Conservation (phyloP, 2,113 vertebrate genomes). For the Oxyruncus cristatus region DNA sequence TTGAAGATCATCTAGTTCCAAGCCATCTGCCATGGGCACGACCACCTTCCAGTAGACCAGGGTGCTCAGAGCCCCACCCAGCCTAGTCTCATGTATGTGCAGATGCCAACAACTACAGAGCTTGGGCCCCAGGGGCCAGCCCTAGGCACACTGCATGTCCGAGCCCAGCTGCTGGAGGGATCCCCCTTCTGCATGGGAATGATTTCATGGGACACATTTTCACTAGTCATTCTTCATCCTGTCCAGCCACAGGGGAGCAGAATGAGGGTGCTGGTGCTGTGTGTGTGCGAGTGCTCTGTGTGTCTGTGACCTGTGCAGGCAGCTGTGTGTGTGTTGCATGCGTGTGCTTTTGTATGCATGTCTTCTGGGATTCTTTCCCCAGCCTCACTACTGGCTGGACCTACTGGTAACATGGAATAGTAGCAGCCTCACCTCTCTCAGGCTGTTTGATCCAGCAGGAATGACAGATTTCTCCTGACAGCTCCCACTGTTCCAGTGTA, state of each 20-base stretch:
- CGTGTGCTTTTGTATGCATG: background rate
- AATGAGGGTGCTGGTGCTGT: background rate
- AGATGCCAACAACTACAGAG: background rate
- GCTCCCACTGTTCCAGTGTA: background rate
- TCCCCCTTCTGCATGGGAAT: no score
- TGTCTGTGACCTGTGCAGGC: background rate
- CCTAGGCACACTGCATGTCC: background rate
- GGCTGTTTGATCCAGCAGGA: background rate
- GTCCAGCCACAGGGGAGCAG: background rate
- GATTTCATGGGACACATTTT: background rate
- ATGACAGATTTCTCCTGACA: background rate
- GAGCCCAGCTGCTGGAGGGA: background rate
- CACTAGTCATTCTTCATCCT: background rate
- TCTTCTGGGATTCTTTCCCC: background rate
- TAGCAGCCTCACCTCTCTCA: background rate
- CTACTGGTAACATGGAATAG: background rate
- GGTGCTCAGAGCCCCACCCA: background rate
- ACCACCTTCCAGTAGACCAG: background rate
- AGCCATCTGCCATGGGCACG: background rate
- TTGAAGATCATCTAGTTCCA: background rate
- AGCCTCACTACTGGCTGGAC: background rate
- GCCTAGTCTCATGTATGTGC: background rate
- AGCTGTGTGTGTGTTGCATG: background rate
- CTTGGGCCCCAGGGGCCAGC: background rate
- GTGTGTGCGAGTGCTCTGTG: background rate